Base-by-base conservation (phyloP, 2,888 invertebrate genomes). In the Leucozona laternaria region DNA sequence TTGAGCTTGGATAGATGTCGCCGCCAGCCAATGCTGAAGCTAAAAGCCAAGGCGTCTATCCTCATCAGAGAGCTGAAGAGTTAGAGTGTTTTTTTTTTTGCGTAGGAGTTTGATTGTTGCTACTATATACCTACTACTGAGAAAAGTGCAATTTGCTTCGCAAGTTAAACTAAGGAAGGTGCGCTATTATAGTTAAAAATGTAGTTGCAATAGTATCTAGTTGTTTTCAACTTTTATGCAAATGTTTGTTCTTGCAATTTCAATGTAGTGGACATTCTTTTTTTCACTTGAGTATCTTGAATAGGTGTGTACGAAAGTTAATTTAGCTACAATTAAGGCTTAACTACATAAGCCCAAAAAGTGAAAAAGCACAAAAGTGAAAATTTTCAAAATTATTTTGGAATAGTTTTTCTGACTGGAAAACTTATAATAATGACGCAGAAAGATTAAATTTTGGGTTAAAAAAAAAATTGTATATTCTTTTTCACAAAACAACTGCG, bases 1-100 rank as follows among this genome's bases (percentile, higher is more conserved):
- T 66, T 31, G 48, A 66, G 48, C n/a, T 22, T 20, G 71, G 58
- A 28, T 57, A 58, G 57, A 58, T 72, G 58, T 58, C 48, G 66
- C 66, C 66, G 66, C 48, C 45, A 66, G 64, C 11, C 13, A 22
- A 28, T 31, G 22, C 5, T 22, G 25, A 64, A 28, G 45, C 20
- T 66, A 31, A 7, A 45, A 22, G 13, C 28, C 28, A 45, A 45
- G 45, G 62, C 62, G 62, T 64, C 62, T 48, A 34, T 48, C 66
- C 25, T 34, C 31, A 57, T 57, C 25, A 48, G 31, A 48, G 31
- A 34, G 31, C 31, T 28, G 7, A 48, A 45, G 45, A 64, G 45
- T 0, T 20, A n/a, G n/a, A n/a, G n/a, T 15, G 8, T 13, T 53
- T 2, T 20, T 31, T 31, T n/a, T 45, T 45, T 66, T 66, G 66